These are phyloP conservation scores for Cathartes aura DNA, from an alignment of 2,113 vertebrate species.

Conservation along the genomic window DNA sequence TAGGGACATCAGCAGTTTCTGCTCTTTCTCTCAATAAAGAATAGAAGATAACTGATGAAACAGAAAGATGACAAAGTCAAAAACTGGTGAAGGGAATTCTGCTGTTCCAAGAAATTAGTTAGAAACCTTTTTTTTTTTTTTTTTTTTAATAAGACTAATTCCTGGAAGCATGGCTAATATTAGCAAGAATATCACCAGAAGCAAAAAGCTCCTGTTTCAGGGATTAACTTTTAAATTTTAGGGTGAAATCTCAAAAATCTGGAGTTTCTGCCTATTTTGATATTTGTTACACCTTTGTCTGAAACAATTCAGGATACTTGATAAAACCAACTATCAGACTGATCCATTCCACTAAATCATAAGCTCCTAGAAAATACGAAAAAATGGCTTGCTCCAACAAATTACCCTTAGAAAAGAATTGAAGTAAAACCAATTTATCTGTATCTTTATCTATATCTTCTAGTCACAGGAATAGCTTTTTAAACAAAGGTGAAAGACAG, in stretches of 20 bases:
- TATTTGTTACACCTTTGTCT: neutral
- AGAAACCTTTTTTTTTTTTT: neutral
- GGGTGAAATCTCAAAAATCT: neutral
- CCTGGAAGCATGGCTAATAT: neutral
- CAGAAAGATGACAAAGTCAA: neutral
- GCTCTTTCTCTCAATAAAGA: neutral
- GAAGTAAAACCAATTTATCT: neutral
- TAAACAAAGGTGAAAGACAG: neutral
- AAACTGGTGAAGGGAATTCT: neutral
- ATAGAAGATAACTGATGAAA: neutral
- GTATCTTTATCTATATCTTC: neutral
- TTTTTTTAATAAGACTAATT: neutral
- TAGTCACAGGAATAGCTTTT: neutral
- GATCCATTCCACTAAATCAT: neutral
- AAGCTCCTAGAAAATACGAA: neutral
- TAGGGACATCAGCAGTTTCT: neutral
- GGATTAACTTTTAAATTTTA: neutral
- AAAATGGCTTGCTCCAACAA: neutral
- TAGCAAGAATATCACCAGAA: neutral
- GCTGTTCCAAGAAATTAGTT: neutral
- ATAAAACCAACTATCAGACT: neutral
- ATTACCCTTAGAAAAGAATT: neutral
- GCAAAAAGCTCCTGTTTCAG: neutral
- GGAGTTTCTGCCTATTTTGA: neutral
- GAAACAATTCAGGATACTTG: neutral